Evolutionary conservation across 2,888 invertebrate genomes (phyloP), one percentile per base, ranked within the genome.

Genomic region (Lepidocyrtinus sp.): DNA sequence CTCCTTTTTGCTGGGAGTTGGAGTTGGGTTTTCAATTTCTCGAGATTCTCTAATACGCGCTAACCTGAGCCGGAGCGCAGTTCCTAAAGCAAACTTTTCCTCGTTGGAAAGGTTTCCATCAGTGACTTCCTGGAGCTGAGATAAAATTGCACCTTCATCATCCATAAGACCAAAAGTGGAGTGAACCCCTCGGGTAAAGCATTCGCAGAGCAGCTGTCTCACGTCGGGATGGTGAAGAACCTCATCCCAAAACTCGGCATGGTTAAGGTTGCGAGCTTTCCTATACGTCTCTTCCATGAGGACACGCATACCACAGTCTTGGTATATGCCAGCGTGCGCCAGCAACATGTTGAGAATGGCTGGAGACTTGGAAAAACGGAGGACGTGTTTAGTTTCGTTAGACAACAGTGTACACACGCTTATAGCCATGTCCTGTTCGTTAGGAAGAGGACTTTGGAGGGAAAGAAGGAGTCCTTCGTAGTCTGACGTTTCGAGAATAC

Each of bases 341-440:
- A 99, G 90, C 55, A 99, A 90, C 86, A 96, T 94, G 87, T 96
- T 95, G 86, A 99, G 89, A 82, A 99, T 91, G 87, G 95, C 93
- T 0, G 96, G 96, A 86, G 94, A 95, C 85, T 95, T 94, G 79
- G 93, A 93, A 81, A 99, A 90, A 72, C 95, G 94, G 74, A 99
- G 90, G 0, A 95, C 93, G 87, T 96, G 96, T 81, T 95, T 94
- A 82, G 95, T 96, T 88, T 99, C 98, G 86, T 97, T 98, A 3
- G 98, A 97, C 86, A 99, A 91, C 79, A 99, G 91, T 0, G 97
- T 97, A 89, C 98, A 98, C 1, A 98, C 96, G 89, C 99, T 99
- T 87, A 99, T 94, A 25, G 98, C 98, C 89, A 99, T 97, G 90
- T 99, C 99, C 88, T 98, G 97, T 89, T 99, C 99, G 89, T 99